Evolutionary conservation across 2,797 vertebrate species (phyloP).

Genomic region (Lutjanus argentimaculatus): DNA sequence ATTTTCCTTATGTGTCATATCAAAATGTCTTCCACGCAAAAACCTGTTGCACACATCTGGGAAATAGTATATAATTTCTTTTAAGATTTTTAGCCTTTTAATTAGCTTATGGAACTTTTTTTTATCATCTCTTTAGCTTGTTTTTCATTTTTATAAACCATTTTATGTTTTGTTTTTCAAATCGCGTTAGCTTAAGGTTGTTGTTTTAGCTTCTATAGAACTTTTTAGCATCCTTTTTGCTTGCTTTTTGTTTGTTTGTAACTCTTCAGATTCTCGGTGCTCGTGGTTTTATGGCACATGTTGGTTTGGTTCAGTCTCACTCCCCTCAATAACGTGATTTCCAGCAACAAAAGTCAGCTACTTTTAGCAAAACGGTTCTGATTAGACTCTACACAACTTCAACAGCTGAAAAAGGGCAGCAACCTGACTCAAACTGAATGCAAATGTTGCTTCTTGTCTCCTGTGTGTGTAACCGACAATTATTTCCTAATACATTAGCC

Average conservation of each 20-base stretch:
- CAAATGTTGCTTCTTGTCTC: background rate
- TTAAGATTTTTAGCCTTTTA: no score
- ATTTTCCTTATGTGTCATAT: background rate
- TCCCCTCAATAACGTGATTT: background rate
- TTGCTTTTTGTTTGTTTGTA: no score
- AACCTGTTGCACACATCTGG: background rate
- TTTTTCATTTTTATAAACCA: background rate
- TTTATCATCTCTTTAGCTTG: no score
- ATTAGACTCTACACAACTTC: background rate
- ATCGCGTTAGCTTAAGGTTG: no score
- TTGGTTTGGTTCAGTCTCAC: background rate
- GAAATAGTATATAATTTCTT: background rate
- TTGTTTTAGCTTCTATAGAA: no score
- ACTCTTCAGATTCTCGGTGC: no score
- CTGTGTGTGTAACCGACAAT: background rate
- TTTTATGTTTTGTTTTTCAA: no score
- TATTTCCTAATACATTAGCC: no score
- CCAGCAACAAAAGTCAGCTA: background rate
- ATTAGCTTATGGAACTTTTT: background rate
- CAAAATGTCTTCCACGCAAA: background rate
- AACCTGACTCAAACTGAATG: background rate
- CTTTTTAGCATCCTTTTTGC: background rate
- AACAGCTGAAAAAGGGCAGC: background rate
- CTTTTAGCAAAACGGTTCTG: background rate
- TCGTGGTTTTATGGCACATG: no score